Conservation (phyloP, 1,140 invertebrate genomes). For the Drosophila pruinosa region DNA sequence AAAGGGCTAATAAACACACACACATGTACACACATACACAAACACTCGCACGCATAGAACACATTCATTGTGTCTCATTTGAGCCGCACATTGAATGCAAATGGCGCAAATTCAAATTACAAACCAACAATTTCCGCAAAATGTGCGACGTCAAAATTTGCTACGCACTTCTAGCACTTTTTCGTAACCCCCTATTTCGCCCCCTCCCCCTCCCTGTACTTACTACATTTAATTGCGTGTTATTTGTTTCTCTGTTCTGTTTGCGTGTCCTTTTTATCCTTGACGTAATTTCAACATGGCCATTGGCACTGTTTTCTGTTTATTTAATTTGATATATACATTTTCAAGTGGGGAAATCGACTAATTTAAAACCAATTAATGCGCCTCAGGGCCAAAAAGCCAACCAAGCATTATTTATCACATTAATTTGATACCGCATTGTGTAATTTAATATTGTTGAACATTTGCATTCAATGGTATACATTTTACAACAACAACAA, state of each 20-base stretch:
- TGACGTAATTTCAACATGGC: slow-evolving; percentile 3
- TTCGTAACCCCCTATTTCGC: not conserved
- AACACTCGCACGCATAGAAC: slow-evolving; percentile 26
- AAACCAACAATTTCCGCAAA: slow-evolving; percentile 68
- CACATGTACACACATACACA: not conserved
- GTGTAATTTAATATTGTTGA: slow-evolving; percentile 12
- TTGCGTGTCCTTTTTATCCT: slow-evolving; percentile 7
- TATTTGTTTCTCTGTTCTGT: slow-evolving; percentile 6
- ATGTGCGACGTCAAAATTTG: slow-evolving; percentile 44
- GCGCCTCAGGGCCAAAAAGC: slow-evolving; percentile 4
- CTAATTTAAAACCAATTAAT: slow-evolving; percentile 37
- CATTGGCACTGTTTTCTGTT: slow-evolving; percentile 1
- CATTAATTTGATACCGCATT: slow-evolving; percentile 1
- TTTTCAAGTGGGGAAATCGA: slow-evolving; percentile 16
- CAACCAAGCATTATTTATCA: slow-evolving; percentile 2
- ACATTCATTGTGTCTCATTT: slow-evolving; percentile 68
- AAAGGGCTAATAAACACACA: slow-evolving; percentile 59
- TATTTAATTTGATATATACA: slow-evolving; percentile 20
- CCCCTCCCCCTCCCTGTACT: not conserved
- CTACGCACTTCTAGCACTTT: slow-evolving; percentile 15
- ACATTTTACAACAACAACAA: not conserved
- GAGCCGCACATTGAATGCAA: slow-evolving; percentile 53
- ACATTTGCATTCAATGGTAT: not conserved
- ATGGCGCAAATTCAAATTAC: slow-evolving; percentile 65
- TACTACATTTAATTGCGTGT: slow-evolving; percentile 51